Evolutionary conservation across 2,113 vertebrate species (phyloP).

Genomic region (Phyllostomus discolor): DNA sequence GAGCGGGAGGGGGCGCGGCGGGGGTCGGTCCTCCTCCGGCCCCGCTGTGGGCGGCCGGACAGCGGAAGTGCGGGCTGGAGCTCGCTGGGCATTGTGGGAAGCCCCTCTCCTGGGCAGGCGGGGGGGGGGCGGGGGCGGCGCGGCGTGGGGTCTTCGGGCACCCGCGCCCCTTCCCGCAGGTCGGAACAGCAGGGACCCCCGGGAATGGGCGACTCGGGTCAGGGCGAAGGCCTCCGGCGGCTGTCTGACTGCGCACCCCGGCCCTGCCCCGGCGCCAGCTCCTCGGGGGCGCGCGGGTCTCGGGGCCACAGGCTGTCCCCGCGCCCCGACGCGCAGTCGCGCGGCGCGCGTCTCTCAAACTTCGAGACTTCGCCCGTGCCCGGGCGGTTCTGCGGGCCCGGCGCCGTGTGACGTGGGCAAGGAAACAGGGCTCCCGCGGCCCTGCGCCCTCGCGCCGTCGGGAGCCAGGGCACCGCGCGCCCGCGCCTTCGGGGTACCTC

Average conservation of each 20-base stretch:
- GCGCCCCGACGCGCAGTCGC: not conserved
- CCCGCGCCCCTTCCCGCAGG: not conserved
- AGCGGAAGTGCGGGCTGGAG: constrained; percentile 76
- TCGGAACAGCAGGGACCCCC: not conserved
- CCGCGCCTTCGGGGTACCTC: not conserved
- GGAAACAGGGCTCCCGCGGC: not conserved
- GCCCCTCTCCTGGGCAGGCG: constrained; percentile 39
- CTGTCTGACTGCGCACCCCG: not conserved
- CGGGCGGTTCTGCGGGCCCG: constrained; percentile 43
- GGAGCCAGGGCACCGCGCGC: not conserved
- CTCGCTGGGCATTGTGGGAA: constrained; percentile 75
- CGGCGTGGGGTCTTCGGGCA: constrained; percentile 11
- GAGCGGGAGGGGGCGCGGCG: constrained; percentile 26
- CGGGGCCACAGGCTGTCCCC: no score
- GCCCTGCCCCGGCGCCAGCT: not conserved
- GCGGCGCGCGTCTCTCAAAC: constrained; percentile 8
- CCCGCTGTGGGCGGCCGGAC: constrained; percentile 70
- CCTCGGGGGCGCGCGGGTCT: not conserved
- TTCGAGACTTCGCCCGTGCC: not conserved
- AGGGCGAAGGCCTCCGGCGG: not conserved
- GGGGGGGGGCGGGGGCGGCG: not conserved
- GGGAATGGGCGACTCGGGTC: not conserved
- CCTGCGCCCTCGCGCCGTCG: not conserved
- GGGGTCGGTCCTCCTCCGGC: not conserved
- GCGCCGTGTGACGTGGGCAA: not conserved